A percentile compares a stretch with the other conserved stretches of the same genome.
These are phyloP conservation scores for Sardina pilchardus DNA, from an alignment of 2,113 vertebrate genomes.

Conservation along the genomic window DNA sequence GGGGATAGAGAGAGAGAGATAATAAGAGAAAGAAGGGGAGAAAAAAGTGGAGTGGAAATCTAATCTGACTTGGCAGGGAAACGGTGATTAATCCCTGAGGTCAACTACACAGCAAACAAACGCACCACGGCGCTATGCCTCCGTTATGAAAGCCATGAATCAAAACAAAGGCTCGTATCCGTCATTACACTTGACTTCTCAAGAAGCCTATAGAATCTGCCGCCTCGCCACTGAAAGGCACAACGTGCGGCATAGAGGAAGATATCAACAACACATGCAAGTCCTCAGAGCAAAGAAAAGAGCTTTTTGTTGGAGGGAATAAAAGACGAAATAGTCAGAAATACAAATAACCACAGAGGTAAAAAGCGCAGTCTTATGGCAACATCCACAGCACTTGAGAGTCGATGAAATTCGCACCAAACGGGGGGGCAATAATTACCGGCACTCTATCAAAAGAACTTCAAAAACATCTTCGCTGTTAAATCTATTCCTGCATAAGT, in stretches of 20 bases:
- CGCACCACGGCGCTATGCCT: background rate
- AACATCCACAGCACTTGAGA: slow-evolving; percentile 27
- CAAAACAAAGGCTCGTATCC: background rate
- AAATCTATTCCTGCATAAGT: slow-evolving; percentile 2
- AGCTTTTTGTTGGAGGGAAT: background rate
- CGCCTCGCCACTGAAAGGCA: background rate
- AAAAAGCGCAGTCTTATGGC: slow-evolving; percentile 18
- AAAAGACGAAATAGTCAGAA: slow-evolving; percentile 32
- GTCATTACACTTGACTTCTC: background rate
- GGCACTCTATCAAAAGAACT: slow-evolving; percentile 33
- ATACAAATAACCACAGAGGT: slow-evolving; percentile 17
- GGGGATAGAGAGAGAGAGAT: background rate
- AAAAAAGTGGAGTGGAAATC: background rate
- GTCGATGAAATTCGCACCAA: background rate
- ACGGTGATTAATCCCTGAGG: background rate
- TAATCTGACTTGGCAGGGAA: background rate
- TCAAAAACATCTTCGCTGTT: slow-evolving; percentile 31
- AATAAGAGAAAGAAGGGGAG: background rate
- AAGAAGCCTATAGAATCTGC: background rate
- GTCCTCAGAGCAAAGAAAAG: background rate
- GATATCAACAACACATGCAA: background rate
- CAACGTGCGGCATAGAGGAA: background rate
- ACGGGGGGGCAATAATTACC: slow-evolving; percentile 29
- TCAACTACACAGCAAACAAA: background rate
- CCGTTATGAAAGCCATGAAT: background rate